Base-by-base conservation (phyloP, 2,113 vertebrate species). In the Hemichromis elongatus region DNA sequence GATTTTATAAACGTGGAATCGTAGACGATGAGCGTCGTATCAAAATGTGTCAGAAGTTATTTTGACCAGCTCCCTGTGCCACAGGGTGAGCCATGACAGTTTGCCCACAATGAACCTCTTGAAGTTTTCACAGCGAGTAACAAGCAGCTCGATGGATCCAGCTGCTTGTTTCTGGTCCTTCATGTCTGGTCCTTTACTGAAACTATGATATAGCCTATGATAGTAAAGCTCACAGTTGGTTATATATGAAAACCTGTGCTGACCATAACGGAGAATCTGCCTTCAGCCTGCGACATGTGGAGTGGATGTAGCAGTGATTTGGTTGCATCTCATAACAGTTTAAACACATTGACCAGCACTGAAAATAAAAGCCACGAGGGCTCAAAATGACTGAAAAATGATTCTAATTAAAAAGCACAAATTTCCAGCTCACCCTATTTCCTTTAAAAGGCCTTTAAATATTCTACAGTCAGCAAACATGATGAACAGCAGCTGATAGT, bases 371-470 rank as follows among this genome's bases (percentile, higher is more conserved):
- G 30, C 19, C 35, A 61, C n/a, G 11, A 66, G 0, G 33, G 3
- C 33, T 37, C 33, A 33, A 66, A 8, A 21, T 21, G 21, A 37
- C 11, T 40, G 33, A 19, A 37, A 7, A 8, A 37, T 6, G 13
- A 13, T 21, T 8, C 2, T 0, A 66, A 66, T 37, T 66, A 37
- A 66, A 37, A 66, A 35, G 6, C 6, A 33, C 37, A 40, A 40
- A 66, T 3, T 66, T 66, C 0, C 33, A 21, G 0, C 61, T 66
- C 59, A 37, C 1, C 10, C 59, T 0, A 3, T 14, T 37, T 40
- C 4, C 61, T 66, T 40, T 66, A 35, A 66, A 40, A 40, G 11
- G 33, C 61, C 61, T 52, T 16, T 19, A 52, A 37, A 66, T 40
- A 14, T 40, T 40, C 19, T 14, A 21, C 19, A 66, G 35, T 66